Percentiles rank a stretch among this genome's conserved stretches.
These are phyloP conservation scores for Physocephala rufipes DNA, from an alignment of 2,888 invertebrate genomes.

Conservation along the genomic window DNA sequence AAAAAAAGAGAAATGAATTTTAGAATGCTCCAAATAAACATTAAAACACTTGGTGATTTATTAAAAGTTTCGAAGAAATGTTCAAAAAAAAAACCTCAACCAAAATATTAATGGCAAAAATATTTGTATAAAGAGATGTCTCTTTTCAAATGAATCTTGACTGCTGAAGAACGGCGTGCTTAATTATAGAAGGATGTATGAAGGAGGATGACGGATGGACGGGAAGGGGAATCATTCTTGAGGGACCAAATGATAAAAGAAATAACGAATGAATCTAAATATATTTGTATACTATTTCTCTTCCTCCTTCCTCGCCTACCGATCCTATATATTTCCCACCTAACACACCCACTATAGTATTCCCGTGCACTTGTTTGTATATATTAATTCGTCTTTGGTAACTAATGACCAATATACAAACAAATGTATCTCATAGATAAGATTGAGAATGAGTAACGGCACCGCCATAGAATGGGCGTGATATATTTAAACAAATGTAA, in stretches of 20 bases:
- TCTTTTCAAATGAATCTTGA: no score
- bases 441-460: slow-evolving; percentile 2
- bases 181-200: no score
- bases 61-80: not conserved
- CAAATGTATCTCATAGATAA: not conserved
- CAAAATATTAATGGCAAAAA: not conserved
- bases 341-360: slow-evolving; percentile 5
- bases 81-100: slow-evolving; percentile 1
- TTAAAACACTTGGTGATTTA: not conserved
- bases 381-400: no score
- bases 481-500: slow-evolving; percentile 24
- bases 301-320: not conserved
- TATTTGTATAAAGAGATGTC: no score
- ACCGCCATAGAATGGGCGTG: not conserved
- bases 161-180: no score
- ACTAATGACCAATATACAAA: slow-evolving; percentile 2
- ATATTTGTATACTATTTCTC: not conserved
- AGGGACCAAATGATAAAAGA: slow-evolving; percentile 1
- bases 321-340: not conserved
- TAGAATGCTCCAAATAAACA: not conserved
- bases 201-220: no score
- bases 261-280: slow-evolving; percentile 17
- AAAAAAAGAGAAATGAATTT: no score
- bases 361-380: slow-evolving; percentile 22
- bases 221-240: not conserved